Conservation (phyloP, 2,888 invertebrate species). For the Trichogramma dendrolimi region DNA sequence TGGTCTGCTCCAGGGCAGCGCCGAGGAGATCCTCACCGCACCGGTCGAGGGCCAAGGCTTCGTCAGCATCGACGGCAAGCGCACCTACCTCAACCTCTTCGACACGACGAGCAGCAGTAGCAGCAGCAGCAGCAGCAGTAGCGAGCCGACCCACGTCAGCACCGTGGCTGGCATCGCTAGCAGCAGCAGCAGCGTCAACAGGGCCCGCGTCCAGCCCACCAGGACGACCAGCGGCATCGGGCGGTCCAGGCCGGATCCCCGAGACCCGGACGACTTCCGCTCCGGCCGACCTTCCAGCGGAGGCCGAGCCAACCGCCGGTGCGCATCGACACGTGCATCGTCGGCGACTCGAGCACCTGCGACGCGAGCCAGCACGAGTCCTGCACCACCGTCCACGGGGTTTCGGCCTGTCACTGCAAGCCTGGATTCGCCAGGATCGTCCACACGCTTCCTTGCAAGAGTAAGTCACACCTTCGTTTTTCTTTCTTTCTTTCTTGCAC, state of each 20-base stretch:
- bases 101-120: slow-evolving; percentile 56
- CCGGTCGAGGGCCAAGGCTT: slow-evolving; percentile 78
- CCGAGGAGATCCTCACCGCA: slow-evolving; percentile 71
- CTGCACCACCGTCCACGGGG: slow-evolving; percentile 74
- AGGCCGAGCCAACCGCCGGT: slow-evolving; percentile 68
- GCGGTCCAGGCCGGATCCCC: slow-evolving; percentile 31
- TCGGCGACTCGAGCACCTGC: slow-evolving; percentile 87
- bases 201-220: slow-evolving; percentile 47
- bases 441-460: slow-evolving; percentile 48
- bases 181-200: slow-evolving; percentile 32
- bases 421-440: slow-evolving; percentile 59
- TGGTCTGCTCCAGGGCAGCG: slow-evolving; percentile 38
- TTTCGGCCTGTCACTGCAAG: slow-evolving; percentile 83
- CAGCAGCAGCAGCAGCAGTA: slow-evolving; percentile 15
- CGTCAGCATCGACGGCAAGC: slow-evolving; percentile 86
- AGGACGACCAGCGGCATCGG: slow-evolving; percentile 34
- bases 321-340: slow-evolving; percentile 88
- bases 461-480: slow-evolving; percentile 28
- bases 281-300: slow-evolving; percentile 58
- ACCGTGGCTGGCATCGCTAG: slow-evolving; percentile 56
- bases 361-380: slow-evolving; percentile 83
- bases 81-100: slow-evolving; percentile 82
- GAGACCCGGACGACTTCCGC: slow-evolving; percentile 44
- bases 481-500: neutral
- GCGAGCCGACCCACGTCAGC: slow-evolving; percentile 62